Base-by-base conservation (phyloP, 2,113 vertebrate genomes). In the Sinocyclocheilus maitianheensis region DNA sequence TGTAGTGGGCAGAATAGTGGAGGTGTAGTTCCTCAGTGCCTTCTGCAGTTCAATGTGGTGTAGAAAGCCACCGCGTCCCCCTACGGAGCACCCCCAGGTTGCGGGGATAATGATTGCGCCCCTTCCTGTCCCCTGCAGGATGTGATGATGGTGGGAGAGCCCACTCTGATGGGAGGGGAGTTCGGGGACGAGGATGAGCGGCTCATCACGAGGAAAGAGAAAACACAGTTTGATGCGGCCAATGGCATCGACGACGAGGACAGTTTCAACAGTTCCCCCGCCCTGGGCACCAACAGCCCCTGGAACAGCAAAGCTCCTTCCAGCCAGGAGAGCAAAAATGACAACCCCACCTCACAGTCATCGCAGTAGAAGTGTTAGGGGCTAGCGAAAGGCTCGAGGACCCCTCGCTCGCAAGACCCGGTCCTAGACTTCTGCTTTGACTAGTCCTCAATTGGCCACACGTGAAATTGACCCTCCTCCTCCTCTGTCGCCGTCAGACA, bases 61-160 rank as follows among this genome's bases (percentile, higher is more conserved):
- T 77, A 89, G 81, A 87, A 86, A 90, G 83, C 76, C 71, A 83
- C 85, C 87, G 83, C 87, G 88, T 91, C 86, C 91, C 87, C 90
- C 89, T 92, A 30, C 91, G 89, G 85, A 91, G 86, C 91, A 87
- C 81, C 81, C 91, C 92, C 87, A 87, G 91, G 90, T 91, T 95
- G 94, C 95, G 96, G 97, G 96, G 97, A 98, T 99, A 98, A 99
- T 97, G 96, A 99, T 97, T 98, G 96, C 95, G 97, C 97, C 97
- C 96, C 97, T 97, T 97, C 93, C 94, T 95, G 95, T 95, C 97
- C 96, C 97, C 97, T 97, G 97, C 97, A 99, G 98, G 98, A 99
- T 96, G 98, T 99, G 97, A 99, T 99, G 98, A 97, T 99, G 97
- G 98, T 99, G 96, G 98, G 98, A 88, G 98, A 99, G 95, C 98